Evolutionary conservation across 1,140 invertebrate species (phyloP), one percentile per base, ranked within the genome.

Genomic region (Zaprionus inermis): DNA sequence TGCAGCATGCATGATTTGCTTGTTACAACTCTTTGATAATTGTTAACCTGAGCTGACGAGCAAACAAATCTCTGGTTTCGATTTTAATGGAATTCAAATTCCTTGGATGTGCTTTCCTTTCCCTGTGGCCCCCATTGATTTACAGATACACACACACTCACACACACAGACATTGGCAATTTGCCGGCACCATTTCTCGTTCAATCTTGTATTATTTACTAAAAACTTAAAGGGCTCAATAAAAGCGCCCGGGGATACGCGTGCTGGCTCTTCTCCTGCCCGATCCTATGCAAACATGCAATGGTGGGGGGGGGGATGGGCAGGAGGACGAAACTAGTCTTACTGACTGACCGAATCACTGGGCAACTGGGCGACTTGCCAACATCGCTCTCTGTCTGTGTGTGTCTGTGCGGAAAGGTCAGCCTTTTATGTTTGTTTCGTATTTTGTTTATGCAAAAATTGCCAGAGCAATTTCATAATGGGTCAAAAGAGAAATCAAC

Each of bases 361-460:
- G 58, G 52, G 57, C 55, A 36, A 71, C 12, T 63, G 58, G 52
- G 58, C 56, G 36, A 72, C 14, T 64, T 72, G 68, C 68, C 68
- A 72, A 65, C 54, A 58, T 18, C 72, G 65, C 46, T 54, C 5
- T 24, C n/a, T 49, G 49, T 60, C n/a, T 44, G 11, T 55, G 4
- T 55, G 12, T 58, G 63, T 75, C 44, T 57, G 49, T 61, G 5
- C 34, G 49, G 63, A 89, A 89, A 81, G 84, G 84, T 89, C 85
- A 79, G 70, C 60, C 73, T 81, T 78, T 76, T 76, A 76, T 79
- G 84, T 89, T 89, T 89, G 80, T 88, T 89, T 90, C 78, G 85
- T 89, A 81, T 90, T 84, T 89, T 89, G 84, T 84, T 90, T 89
- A 89, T 89, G 84, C 84, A 84, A 89, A 88, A 90, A 80, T 89